Evolutionary conservation across 1,140 invertebrate genomes (phyloP), one percentile per base, ranked within the genome.

Genomic region (Saccostrea cuccullata): DNA sequence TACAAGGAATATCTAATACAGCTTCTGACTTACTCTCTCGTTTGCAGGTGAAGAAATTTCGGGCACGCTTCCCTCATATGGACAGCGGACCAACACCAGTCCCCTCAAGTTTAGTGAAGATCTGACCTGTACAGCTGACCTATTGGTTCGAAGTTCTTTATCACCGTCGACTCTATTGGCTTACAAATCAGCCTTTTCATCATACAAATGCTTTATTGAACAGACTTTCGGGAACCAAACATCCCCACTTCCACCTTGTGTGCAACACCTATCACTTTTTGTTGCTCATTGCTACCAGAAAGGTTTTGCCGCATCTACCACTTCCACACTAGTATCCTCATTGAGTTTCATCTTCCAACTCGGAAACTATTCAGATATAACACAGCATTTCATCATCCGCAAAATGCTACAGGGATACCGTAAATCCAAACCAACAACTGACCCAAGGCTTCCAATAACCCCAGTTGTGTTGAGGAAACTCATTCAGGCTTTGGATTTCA

Each of bases 31-130:
- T 36, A 13, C 70, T 87, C 2, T 86, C 88, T 17, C 56, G 86
- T 85, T 86, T 85, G 58, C 88, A 89, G 83, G 70, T 89, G 13
- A 2, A 82, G n/a, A 20, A 88, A 23, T 87, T 85, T 55, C 26
- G 36, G 6, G 15, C 40, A 0, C 20, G 3, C 1, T 55, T 36
- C 12, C 87, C 90, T 56, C 30, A 26, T 6, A 56, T 84, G 58
- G 82, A 36, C 30, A 36, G 0, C 2, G 2, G 30, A 36, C 30
- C 30, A 36, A 36, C 2, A 36, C 30, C 30, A 36, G 30, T 36
- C 30, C 30, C 30, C 30, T 36, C 30, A 36, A 2, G 0, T 0
- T 36, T 36, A 36, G 30, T 36, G 30, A 36, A 36, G 30, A 36
- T 36, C 30, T 36, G 30, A 36, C 30, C 30, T 2, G 0, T 82